phyloP scores from a whole-genome alignment of 2,797 vertebrate genomes.

The Pipistrellus pygmaeus region DNA sequence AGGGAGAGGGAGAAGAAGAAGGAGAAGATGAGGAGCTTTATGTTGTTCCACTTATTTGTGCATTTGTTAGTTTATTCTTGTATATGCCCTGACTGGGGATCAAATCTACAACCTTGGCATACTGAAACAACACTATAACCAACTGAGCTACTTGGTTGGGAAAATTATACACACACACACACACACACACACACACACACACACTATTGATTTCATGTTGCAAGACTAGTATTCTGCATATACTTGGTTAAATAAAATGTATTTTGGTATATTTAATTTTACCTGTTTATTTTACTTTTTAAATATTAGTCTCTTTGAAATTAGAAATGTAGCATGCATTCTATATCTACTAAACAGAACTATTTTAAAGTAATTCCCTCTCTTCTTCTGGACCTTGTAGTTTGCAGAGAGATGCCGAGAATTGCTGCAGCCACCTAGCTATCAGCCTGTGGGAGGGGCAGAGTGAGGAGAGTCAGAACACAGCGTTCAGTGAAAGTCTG shows the following conservation, averaged over 20 bases:
- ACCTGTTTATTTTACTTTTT: not conserved
- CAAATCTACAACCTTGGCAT: not conserved
- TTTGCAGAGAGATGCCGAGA: not conserved
- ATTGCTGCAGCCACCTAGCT: not conserved
- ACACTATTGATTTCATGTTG: not conserved
- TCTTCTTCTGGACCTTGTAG: not conserved
- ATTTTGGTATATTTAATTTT: conserved; percentile 20
- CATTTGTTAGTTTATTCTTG: not conserved
- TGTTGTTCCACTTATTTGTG: not conserved
- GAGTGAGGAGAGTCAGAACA: not conserved
- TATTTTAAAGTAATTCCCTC: not conserved
- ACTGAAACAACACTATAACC: not conserved
- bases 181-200: too few relatives aligned
- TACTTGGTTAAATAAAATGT: not conserved
- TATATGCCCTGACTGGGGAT: not conserved
- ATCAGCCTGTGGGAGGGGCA: not conserved
- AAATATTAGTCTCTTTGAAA: not conserved
- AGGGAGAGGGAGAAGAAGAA: too few relatives aligned
- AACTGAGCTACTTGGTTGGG: not conserved
- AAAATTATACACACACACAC: too few relatives aligned
- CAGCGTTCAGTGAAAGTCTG: not conserved
- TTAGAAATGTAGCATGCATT: not conserved
- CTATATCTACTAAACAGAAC: not conserved
- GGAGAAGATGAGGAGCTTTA: not conserved
- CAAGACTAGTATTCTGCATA: not conserved